Percentiles rank a stretch among this genome's conserved stretches.
These are phyloP conservation scores for Pithys albifrons DNA, from an alignment of 2,113 vertebrate genomes.

Conservation along the genomic window DNA sequence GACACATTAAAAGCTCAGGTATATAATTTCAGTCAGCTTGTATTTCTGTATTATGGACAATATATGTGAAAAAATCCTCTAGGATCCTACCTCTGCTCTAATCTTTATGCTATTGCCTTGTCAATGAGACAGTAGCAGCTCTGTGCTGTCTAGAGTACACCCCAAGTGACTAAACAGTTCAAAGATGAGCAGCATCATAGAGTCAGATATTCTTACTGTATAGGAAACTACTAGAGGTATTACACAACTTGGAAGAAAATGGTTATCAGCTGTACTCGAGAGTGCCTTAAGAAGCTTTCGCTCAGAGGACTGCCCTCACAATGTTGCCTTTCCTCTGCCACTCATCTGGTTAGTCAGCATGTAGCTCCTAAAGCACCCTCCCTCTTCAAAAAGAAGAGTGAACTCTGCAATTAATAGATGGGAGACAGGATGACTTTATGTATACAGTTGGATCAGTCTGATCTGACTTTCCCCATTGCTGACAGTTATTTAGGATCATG, in stretches of 20 bases:
- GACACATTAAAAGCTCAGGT: background rate
- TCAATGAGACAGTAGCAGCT: background rate
- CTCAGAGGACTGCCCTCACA: background rate
- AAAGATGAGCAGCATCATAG: background rate
- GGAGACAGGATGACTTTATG: background rate
- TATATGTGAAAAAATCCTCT: background rate
- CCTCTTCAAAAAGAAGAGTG: background rate
- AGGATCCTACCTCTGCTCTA: background rate
- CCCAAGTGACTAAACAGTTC: background rate
- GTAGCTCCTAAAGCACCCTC: background rate
- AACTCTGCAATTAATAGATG: background rate
- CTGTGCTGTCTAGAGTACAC: background rate
- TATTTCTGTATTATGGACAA: background rate
- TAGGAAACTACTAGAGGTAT: background rate
- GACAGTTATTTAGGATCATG: background rate
- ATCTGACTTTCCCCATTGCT: background rate
- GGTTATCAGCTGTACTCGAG: background rate
- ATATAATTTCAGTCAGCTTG: background rate
- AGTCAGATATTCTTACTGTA: background rate
- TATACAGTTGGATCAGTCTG: background rate
- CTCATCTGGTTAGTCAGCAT: background rate
- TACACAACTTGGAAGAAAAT: background rate
- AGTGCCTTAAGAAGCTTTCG: background rate
- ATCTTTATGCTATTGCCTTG: background rate
- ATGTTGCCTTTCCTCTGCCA: background rate